Evolutionary conservation across 1,140 invertebrate species (phyloP), one percentile per base, ranked within the genome.

Genomic region (Calycopis cecrops): DNA sequence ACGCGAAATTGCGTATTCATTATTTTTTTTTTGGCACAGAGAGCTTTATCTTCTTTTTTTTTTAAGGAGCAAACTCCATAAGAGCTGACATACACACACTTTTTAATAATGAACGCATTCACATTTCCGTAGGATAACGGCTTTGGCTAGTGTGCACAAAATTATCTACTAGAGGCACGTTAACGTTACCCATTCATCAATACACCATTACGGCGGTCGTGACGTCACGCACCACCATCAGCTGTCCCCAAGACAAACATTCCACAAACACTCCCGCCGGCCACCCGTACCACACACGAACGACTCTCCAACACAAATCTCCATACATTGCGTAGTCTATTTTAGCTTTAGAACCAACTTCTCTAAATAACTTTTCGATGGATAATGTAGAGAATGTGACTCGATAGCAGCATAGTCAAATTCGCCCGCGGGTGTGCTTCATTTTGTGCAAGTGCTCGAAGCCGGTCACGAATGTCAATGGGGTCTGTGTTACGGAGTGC

Each of bases 161-260:
- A 49, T 33, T 49, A 18, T 34, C 21, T 33, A 49, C 21, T 33
- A 34, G 12, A 21, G 21, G 37, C 37, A 44, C 35, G 10, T 37
- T 37, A 55, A 49, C 35, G 48, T 59, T 44, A 48, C 28, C 57
- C 59, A 68, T 67, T 62, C 60, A 64, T 65, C 59, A 67, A 57
- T 59, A 47, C 42, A 60, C 48, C 58, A 66, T 66, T 66, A 62
- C 60, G 48, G 60, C 52, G 64, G 60, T 76, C 71, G 71, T 76
- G 73, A 72, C 66, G 65, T 66, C 71, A 74, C 74, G 74, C 61
- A 64, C 65, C 67, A 65, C 63, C 64, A 65, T 67, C 66, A 56
- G 71, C 62, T 52, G 55, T 60, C 59, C 60, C 65, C 67, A 72
- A 56, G 60, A 65, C 65, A 64, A 44, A 16, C 40, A 17, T 16